phyloP scores from a whole-genome alignment of 2,888 invertebrate genomes.

The Oxystoma pomonae region DNA sequence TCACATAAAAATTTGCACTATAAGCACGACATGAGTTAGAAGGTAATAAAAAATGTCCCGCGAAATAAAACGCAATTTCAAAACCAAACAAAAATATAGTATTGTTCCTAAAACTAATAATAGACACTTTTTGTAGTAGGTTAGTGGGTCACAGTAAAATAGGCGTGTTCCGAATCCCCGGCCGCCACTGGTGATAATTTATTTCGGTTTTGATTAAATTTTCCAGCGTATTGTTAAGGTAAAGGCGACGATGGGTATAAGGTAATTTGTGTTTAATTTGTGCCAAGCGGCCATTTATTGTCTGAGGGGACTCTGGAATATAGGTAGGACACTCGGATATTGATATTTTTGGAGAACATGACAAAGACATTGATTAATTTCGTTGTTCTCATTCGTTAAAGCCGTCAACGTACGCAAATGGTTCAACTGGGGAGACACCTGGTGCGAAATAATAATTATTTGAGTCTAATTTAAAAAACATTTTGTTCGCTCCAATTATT shows the following conservation, averaged over 20 bases:
- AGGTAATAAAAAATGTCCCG: too few relatives aligned
- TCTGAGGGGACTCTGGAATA: not conserved
- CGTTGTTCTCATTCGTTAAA: too few relatives aligned
- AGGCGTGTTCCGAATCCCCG: not conserved
- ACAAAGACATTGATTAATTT: not conserved
- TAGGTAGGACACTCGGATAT: not conserved
- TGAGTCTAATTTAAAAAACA: too few relatives aligned
- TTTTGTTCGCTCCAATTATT: too few relatives aligned
- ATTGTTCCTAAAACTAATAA: not conserved
- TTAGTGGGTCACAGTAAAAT: not conserved
- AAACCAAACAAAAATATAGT: too few relatives aligned
- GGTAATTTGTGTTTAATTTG: not conserved
- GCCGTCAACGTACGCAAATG: too few relatives aligned
- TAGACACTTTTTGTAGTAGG: not conserved
- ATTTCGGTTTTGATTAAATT: not conserved
- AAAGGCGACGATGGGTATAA: not conserved
- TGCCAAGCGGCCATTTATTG: not conserved
- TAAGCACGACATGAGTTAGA: too few relatives aligned
- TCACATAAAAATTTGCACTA: too few relatives aligned
- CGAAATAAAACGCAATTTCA: too few relatives aligned
- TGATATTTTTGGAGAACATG: not conserved
- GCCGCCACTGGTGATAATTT: not conserved
- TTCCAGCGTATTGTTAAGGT: not conserved
- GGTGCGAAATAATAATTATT: too few relatives aligned
- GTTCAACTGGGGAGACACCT: too few relatives aligned